These are phyloP conservation scores for Eumaeus atala DNA, from an alignment of 1,140 invertebrate species.

Conservation along the genomic window DNA sequence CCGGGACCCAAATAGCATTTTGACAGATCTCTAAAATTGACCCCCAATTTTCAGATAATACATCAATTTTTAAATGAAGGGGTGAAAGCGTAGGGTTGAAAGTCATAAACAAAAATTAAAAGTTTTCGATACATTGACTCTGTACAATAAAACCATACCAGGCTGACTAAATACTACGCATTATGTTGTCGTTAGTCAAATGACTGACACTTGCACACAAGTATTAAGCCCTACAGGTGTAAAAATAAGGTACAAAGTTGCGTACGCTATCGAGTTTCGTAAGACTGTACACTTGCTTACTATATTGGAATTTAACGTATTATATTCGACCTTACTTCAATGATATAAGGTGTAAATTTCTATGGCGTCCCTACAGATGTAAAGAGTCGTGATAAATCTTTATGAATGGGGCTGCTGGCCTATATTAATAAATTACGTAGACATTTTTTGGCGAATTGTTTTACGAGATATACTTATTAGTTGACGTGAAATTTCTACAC, in stretches of 20 bases:
- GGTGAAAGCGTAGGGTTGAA: slow-evolving; percentile 10
- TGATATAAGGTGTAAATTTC: slow-evolving; percentile 16
- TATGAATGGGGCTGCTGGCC: slow-evolving; percentile 58
- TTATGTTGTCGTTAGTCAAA: slow-evolving; percentile 69
- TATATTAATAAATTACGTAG: slow-evolving; percentile 59
- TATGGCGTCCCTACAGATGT: too few relatives aligned
- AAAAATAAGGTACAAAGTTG: too few relatives aligned
- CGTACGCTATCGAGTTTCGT: too few relatives aligned
- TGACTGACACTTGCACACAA: slow-evolving; percentile 27
- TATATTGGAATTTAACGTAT: not conserved
- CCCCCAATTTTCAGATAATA: not conserved
- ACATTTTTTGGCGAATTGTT: slow-evolving; percentile 54
- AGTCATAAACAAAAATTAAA: slow-evolving; percentile 70
- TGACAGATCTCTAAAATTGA: not conserved
- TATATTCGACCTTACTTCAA: slow-evolving; percentile 21
- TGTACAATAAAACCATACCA: slow-evolving; percentile 60
- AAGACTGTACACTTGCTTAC: slow-evolving; percentile 1
- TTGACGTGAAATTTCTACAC: not conserved
- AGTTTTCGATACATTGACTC: slow-evolving; percentile 66
- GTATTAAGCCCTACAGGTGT: too few relatives aligned
- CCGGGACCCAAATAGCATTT: not conserved
- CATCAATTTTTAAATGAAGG: slow-evolving; percentile 2
- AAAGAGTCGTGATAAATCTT: slow-evolving; percentile 47
- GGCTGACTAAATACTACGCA: slow-evolving; percentile 61
- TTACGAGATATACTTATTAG: slow-evolving; percentile 34